Evolutionary conservation across 2,113 vertebrate species (phyloP), one percentile per base, ranked within the genome.

Genomic region (Lophura nycthemera): DNA sequence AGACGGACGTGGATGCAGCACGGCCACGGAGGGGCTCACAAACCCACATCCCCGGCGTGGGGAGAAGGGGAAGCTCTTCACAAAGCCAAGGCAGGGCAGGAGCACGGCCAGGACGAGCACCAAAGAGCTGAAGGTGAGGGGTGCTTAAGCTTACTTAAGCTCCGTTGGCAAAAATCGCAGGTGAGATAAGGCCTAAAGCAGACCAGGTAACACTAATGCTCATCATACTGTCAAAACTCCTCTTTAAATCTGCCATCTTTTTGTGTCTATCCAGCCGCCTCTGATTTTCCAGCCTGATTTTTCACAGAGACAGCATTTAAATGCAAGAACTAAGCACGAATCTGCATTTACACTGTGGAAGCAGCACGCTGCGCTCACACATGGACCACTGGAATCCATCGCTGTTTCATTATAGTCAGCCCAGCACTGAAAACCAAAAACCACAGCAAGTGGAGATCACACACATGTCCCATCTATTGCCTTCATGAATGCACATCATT

Each of bases 41-140:
- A 12, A 59, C 18, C 32, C 56, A 12, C 18, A 19, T 11, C 56
- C 54, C 56, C 5, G 8, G 52, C 8, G 14, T 54, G 25, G 50
- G 50, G 50, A 15, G 27, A 9, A 54, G 27, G 6, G 52, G 52
- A 12, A 32, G 56, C 56, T 57, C 30, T 25, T 43, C 4, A 17
- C 34, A 6, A 64, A 69, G 64, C 13, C 36, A 16, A 34, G 56
- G 17, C 2, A 36, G 19, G 30, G 10, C 14, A 7, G 34, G 14
- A 29, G 34, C 8, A 13, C 18, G 34, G 2, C 8, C 0, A 0
- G 72, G 73, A 12, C n/a, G 24, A 19, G 32, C 1, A 29, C 20
- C 25, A 21, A n/a, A 16, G 66, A 63, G 47, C 8, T 5, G 13
- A 30, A 56, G 63, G 71, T 14, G 24, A 38, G 27, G 27, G 69